These are phyloP conservation scores for Cactoblastis cactorum DNA, from an alignment of 2,888 invertebrate species.

Conservation along the genomic window DNA sequence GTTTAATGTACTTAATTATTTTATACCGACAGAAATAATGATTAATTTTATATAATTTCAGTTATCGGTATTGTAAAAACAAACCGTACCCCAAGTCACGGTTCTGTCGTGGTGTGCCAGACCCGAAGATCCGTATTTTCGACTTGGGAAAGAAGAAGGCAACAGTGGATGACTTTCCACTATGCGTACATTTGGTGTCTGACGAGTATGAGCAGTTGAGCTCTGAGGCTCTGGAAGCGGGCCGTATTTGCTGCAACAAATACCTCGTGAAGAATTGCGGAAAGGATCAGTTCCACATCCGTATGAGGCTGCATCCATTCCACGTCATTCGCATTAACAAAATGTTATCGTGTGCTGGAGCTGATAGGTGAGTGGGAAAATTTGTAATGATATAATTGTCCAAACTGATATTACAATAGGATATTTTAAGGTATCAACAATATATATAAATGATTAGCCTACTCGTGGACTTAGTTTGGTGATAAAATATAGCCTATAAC, in stretches of 20 bases:
- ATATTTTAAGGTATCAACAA: no score
- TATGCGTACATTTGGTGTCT: constrained; percentile 98
- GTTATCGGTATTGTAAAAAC: constrained; percentile 99
- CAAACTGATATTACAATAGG: no score
- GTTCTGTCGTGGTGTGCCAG: constrained; percentile 99
- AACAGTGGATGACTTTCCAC: constrained; percentile 97
- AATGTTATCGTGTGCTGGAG: constrained; percentile 99
- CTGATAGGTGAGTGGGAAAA: constrained; percentile 91
- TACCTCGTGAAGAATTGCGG: constrained; percentile 99
- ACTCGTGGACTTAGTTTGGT: no score
- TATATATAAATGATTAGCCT: no score
- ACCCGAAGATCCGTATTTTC: constrained; percentile 99
- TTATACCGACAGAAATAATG: constrained; percentile 14
- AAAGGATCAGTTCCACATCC: constrained; percentile 99
- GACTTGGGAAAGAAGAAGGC: constrained; percentile 99
- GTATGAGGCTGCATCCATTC: constrained; percentile 99
- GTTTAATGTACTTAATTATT: no score
- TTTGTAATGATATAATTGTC: no score
- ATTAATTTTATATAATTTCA: constrained; percentile 68
- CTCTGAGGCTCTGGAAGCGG: constrained; percentile 99
- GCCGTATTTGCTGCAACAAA: constrained; percentile 99
- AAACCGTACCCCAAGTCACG: constrained; percentile 99
- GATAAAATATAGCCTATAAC: no score
- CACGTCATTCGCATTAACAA: constrained; percentile 99
- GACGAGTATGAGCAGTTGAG: constrained; percentile 99